phyloP scores from a whole-genome alignment of 2,888 invertebrate species.

The Conops quadrifasciatus region DNA sequence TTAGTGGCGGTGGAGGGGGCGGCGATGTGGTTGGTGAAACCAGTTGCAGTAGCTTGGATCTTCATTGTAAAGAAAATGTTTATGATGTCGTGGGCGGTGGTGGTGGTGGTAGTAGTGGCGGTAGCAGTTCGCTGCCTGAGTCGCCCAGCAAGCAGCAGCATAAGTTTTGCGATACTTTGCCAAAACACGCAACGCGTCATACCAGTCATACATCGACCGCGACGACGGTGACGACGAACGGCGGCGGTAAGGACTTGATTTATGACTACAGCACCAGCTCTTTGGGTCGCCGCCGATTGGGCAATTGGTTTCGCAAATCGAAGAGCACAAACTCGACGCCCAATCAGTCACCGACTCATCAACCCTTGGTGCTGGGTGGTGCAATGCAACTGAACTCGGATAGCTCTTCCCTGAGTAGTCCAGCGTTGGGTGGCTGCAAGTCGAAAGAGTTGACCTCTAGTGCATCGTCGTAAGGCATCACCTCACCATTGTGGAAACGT shows the following conservation, averaged over 20 bases:
- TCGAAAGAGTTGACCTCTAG: conserved; percentile 42
- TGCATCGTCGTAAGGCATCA: conserved; percentile 41
- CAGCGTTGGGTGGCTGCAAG: conserved; percentile 38
- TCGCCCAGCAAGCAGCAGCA: conserved; percentile 55
- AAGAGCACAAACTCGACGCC: conserved; percentile 65
- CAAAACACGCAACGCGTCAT: conserved; percentile 56
- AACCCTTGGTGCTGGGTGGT: conserved; percentile 44
- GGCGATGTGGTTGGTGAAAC: conserved; percentile 41
- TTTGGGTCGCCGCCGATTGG: conserved; percentile 62
- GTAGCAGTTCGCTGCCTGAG: conserved; percentile 58
- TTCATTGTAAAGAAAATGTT: conserved; percentile 45
- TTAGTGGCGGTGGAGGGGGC: conserved; percentile 17
- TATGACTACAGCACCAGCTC: conserved; percentile 59
- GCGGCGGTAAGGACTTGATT: neutral
- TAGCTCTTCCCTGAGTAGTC: conserved; percentile 49
- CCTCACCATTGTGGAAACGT: too few relatives aligned
- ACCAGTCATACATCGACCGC: conserved; percentile 21
- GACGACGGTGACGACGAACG: conserved; percentile 35
- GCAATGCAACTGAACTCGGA: conserved; percentile 44
- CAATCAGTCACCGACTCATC: conserved; percentile 65
- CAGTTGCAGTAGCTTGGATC: conserved; percentile 42
- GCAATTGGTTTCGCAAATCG: conserved; percentile 65
- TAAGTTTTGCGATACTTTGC: conserved; percentile 62
- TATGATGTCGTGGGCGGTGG: conserved; percentile 35
- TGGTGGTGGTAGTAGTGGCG: conserved; percentile 40